A percentile compares a stretch with the other conserved stretches of the same genome.
Conservation (phyloP, 2,888 invertebrate species). For the Leucoma salicis region DNA sequence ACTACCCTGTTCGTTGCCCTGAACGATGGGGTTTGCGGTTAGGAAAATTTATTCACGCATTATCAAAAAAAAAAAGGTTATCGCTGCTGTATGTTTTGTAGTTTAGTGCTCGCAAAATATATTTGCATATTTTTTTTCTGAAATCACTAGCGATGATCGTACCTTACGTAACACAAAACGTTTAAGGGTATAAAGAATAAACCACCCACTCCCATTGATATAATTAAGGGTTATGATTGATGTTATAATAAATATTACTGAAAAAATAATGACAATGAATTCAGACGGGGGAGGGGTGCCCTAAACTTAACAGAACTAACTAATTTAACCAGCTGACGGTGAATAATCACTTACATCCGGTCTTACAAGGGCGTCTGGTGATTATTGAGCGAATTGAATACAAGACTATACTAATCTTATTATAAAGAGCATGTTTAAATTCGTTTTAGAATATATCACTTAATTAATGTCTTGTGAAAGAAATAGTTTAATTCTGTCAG, state of each 20-base stretch:
- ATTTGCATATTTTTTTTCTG: too few relatives aligned
- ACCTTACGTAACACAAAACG: too few relatives aligned
- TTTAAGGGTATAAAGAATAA: background rate
- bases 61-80: too few relatives aligned
- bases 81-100: too few relatives aligned
- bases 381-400: slow-evolving; percentile 5
- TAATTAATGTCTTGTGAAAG: background rate
- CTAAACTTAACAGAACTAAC: background rate
- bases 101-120: too few relatives aligned
- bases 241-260: slow-evolving; percentile 3
- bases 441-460: background rate
- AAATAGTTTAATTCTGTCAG: slow-evolving; percentile 2
- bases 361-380: background rate
- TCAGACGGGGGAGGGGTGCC: background rate
- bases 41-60: too few relatives aligned
- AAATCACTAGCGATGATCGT: too few relatives aligned
- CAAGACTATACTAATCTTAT: slow-evolving; percentile 17
- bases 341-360: slow-evolving; percentile 2
- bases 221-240: slow-evolving; percentile 4
- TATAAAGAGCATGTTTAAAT: slow-evolving; percentile 9
- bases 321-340: background rate
- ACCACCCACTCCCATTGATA: background rate
- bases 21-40: too few relatives aligned
- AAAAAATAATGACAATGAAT: slow-evolving; percentile 3
- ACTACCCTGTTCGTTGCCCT: too few relatives aligned